Evolutionary conservation across 2,113 vertebrate genomes (phyloP).

Genomic region (Cephalopholis sonnerati): DNA sequence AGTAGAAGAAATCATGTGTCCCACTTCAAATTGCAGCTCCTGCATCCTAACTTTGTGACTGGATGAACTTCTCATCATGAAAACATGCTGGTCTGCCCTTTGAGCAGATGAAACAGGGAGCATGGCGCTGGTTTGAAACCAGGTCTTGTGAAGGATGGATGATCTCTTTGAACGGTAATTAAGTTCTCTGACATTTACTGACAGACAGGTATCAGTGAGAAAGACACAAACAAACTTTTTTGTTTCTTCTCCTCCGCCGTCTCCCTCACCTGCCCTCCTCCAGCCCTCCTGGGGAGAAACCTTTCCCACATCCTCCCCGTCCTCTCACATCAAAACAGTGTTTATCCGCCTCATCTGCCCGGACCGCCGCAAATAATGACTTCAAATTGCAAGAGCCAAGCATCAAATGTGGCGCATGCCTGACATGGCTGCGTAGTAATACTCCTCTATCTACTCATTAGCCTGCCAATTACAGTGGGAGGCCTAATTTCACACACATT

Average conservation of each 20-base stretch:
- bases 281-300: background rate
- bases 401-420: background rate
- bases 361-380: background rate
- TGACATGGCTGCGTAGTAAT: conserved; percentile 1
- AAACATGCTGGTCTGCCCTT: background rate
- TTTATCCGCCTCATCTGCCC: conserved; percentile 7
- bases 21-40: too few relatives aligned
- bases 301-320: background rate
- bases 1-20: too few relatives aligned
- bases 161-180: conserved; percentile 22
- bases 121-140: background rate
- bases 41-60: background rate
- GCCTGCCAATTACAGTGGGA: conserved; percentile 25
- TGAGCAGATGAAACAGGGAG: conserved; percentile 2
- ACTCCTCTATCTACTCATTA: conserved; percentile 38
- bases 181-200: conserved; percentile 25
- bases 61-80: background rate
- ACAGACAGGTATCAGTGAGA: conserved; percentile 8
- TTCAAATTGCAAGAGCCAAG: background rate
- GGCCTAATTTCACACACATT: conserved; percentile 47
- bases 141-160: background rate
- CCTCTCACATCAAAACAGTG: conserved; percentile 11
- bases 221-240: conserved; percentile 11
- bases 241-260: background rate
- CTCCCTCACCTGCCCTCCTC: background rate